These are phyloP conservation scores for Lateolabrax maculatus DNA, from an alignment of 2,797 vertebrate species.

Conservation along the genomic window DNA sequence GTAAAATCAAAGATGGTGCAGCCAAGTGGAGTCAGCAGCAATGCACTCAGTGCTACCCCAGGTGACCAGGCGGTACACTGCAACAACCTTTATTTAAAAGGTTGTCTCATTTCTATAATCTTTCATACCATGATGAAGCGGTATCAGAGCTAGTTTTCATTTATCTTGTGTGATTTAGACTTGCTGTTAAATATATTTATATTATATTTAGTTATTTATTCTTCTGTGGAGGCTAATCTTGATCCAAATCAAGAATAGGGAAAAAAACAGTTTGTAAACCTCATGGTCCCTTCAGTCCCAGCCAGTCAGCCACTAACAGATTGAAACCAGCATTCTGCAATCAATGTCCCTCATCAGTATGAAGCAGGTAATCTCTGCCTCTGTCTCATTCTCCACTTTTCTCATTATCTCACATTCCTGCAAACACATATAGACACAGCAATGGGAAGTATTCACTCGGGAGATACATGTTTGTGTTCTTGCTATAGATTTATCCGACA, in stretches of 20 bases:
- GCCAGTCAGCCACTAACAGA: conserved; percentile 22
- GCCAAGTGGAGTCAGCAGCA: background rate
- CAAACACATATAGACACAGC: conserved; percentile 14
- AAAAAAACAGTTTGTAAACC: background rate
- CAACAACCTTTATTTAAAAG: background rate
- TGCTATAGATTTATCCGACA: conserved; percentile 21
- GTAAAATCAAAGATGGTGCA: background rate
- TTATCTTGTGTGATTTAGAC: background rate
- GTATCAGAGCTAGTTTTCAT: background rate
- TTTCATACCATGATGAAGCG: accelerated
- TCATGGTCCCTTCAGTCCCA: conserved; percentile 8
- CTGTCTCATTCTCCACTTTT: conserved; percentile 15
- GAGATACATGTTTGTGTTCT: conserved; percentile 20
- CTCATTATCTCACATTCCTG: conserved; percentile 40
- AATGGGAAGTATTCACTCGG: conserved; percentile 23
- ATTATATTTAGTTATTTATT: too few relatives aligned
- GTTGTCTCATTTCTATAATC: background rate
- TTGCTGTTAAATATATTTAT: background rate
- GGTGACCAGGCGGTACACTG: background rate
- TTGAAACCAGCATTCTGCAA: conserved; percentile 10
- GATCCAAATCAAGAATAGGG: background rate
- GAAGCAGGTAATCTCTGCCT: conserved; percentile 41
- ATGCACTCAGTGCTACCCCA: background rate
- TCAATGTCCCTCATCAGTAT: conserved; percentile 58
- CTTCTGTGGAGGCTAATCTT: background rate